Evolutionary conservation across 2,113 vertebrate species (phyloP).

Genomic region (Blennius ocellaris): DNA sequence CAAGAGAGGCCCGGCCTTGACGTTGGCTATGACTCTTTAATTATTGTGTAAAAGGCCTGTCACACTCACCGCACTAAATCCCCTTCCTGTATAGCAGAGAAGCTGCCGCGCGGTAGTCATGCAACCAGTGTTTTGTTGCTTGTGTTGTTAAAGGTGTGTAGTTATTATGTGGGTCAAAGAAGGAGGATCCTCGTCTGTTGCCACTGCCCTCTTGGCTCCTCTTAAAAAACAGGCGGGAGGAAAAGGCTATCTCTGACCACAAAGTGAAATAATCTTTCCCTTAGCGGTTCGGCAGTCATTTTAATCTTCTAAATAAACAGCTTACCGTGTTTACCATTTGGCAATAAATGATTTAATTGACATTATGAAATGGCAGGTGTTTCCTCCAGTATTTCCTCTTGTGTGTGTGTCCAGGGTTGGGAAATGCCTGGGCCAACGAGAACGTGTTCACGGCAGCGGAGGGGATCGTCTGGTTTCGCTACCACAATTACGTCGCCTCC

Average conservation of each 20-base stretch:
- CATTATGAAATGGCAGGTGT: conserved; percentile 11
- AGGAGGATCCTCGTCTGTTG: conserved; percentile 42
- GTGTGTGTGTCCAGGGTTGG: conserved; percentile 85
- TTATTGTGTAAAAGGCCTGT: conserved; percentile 69
- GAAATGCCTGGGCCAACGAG: conserved; percentile 92
- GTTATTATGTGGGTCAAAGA: conserved; percentile 37
- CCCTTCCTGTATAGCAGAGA: conserved; percentile 52
- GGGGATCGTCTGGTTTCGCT: conserved; percentile 93
- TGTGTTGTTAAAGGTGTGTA: conserved; percentile 45
- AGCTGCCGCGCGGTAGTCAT: conserved; percentile 26
- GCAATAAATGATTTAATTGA: background rate
- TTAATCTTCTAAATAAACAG: too few species aligned
- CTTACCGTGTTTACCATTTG: background rate
- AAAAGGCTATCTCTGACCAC: too few species aligned
- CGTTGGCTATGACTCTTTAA: conserved; percentile 60
- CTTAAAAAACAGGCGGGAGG: conserved; percentile 54
- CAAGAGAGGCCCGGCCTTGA: conserved; percentile 57
- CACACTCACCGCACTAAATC: conserved; percentile 68
- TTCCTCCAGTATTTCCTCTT: conserved; percentile 27
- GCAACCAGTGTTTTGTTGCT: conserved; percentile 65
- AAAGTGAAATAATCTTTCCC: conserved; percentile 3
- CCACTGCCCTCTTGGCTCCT: conserved; percentile 14
- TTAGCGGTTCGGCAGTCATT: background rate
- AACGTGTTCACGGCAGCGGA: conserved; percentile 90
- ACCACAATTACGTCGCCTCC: conserved; percentile 89